Percentiles rank a stretch among this genome's conserved stretches.
phyloP scores from a whole-genome alignment of 1,140 invertebrate species.

The Drosophila aff. region DNA sequence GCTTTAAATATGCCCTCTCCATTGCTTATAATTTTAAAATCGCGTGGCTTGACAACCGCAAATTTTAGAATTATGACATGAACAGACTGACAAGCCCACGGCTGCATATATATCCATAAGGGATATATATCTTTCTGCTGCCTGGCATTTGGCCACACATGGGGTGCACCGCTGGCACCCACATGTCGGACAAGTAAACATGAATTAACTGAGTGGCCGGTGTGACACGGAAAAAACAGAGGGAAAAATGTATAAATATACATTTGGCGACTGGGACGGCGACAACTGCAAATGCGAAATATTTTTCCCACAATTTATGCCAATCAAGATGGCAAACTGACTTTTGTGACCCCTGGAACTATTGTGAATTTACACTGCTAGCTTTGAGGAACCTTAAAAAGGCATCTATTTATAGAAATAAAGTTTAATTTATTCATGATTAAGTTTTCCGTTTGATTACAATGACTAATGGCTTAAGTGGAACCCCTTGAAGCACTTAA shows the following conservation, averaged over 20 bases:
- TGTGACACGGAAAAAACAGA: conserved; percentile 22
- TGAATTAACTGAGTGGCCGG: conserved; percentile 42
- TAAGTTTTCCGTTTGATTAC: background rate
- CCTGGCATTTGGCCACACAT: conserved; percentile 18
- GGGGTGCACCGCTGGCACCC: conserved; percentile 24
- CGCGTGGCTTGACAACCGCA: conserved; percentile 59
- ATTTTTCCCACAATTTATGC: conserved; percentile 47
- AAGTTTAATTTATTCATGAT: background rate
- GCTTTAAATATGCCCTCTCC: background rate
- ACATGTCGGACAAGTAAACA: conserved; percentile 37
- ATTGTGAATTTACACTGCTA: background rate
- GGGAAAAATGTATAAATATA: conserved; percentile 25
- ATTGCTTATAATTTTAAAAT: conserved; percentile 58
- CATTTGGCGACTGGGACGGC: conserved; percentile 1
- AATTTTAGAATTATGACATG: conserved; percentile 77
- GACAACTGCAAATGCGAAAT: conserved; percentile 18
- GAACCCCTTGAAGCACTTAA: conserved; percentile 11
- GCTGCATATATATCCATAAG: conserved; percentile 16
- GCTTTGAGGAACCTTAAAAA: background rate
- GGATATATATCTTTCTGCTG: conserved; percentile 15
- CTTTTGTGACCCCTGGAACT: background rate
- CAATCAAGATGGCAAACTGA: conserved; percentile 34
- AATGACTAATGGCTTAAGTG: conserved; percentile 3
- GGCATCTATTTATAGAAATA: background rate
- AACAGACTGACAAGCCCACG: conserved; percentile 53